These are phyloP conservation scores for Cryptotermes secundus DNA, from an alignment of 1,140 invertebrate genomes.

Conservation along the genomic window DNA sequence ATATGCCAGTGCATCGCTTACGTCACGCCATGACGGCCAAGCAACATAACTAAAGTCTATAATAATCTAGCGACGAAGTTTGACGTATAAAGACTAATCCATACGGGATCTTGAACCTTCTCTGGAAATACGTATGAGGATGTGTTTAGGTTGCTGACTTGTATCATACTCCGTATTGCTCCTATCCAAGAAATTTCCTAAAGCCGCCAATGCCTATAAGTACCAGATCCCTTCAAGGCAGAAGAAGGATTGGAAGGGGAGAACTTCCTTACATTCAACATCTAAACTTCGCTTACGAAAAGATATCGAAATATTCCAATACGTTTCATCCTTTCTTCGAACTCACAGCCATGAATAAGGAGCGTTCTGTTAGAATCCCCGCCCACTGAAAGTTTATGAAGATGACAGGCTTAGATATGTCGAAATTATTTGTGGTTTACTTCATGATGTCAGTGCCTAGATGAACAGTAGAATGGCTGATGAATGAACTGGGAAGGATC, in stretches of 20 bases:
- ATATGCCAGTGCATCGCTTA: no score
- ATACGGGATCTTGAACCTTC: neutral
- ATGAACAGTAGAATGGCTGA: no score
- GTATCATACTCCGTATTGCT: neutral
- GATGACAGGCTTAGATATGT: no score
- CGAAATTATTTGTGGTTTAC: no score
- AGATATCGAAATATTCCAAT: neutral
- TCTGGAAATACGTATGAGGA: neutral
- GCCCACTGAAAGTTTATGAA: no score
- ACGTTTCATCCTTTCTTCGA: neutral
- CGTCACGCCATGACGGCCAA: no score
- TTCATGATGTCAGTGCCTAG: no score
- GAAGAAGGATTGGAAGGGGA: neutral
- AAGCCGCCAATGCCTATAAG: neutral
- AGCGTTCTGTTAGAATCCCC: no score
- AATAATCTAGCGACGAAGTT: neutral
- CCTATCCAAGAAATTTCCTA: neutral
- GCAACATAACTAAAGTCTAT: no score
- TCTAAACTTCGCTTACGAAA: neutral
- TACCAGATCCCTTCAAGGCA: neutral
- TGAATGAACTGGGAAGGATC: no score
- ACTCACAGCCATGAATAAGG: neutral
- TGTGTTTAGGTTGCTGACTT: neutral
- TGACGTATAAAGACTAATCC: neutral
- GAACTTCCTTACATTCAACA: no score